A percentile compares a stretch with the other conserved stretches of the same genome.
Evolutionary conservation across 2,113 vertebrate genomes (phyloP).

Genomic region (Rhinogobius similis): DNA sequence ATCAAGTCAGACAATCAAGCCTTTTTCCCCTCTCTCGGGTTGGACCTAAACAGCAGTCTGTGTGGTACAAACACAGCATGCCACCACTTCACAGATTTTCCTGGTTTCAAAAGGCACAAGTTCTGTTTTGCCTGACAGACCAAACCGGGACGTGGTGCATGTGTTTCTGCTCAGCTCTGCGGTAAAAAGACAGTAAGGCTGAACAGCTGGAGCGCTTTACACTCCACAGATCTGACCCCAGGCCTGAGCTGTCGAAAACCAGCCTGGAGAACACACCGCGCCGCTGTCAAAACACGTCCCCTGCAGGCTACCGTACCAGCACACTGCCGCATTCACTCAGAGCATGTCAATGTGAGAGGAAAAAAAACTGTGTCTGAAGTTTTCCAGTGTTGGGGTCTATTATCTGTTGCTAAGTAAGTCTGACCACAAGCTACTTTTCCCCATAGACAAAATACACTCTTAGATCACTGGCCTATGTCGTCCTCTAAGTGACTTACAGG

Average conservation of each 20-base stretch:
- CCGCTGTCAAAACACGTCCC: conserved; percentile 31
- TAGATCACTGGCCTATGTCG: conserved; percentile 10
- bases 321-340: neutral
- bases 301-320: conserved; percentile 16
- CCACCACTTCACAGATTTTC: neutral
- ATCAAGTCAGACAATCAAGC: neutral
- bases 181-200: neutral
- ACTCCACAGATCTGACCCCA: conserved; percentile 21
- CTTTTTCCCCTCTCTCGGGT: neutral
- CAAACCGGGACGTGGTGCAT: neutral
- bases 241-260: conserved; percentile 11
- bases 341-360: neutral
- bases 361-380: neutral
- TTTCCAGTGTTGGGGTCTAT: neutral
- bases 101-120: neutral
- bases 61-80: neutral
- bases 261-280: neutral
- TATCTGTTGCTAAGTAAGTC: neutral
- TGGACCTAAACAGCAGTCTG: neutral
- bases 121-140: conserved; percentile 6
- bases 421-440: neutral
- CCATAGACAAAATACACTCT: neutral
- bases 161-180: neutral
- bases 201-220: conserved; percentile 40
- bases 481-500: neutral